phyloP scores from a whole-genome alignment of 2,113 vertebrate species.

The Theristicus caerulescens region DNA sequence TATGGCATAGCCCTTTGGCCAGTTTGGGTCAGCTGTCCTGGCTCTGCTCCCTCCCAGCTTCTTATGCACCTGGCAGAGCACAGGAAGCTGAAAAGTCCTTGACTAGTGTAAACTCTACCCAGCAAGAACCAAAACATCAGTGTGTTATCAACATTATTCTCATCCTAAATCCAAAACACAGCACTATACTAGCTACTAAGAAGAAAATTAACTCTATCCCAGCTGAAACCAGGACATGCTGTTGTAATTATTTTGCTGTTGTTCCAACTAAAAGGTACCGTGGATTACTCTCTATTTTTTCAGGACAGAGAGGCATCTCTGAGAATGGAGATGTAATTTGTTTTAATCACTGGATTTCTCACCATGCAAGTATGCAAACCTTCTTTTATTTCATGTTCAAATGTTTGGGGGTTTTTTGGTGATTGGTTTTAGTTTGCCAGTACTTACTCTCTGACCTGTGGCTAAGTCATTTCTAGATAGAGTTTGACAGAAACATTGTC shows the following conservation, averaged over 20 bases:
- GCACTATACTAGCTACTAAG: too few relatives aligned
- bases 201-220: too few relatives aligned
- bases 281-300: background rate
- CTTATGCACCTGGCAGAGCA: too few relatives aligned
- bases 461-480: background rate
- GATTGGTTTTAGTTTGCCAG: background rate
- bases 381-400: background rate
- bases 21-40: too few relatives aligned
- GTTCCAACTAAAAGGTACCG: background rate
- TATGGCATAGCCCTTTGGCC: too few relatives aligned
- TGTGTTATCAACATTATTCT: too few relatives aligned
- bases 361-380: background rate
- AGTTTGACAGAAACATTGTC: background rate
- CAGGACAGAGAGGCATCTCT: background rate
- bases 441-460: background rate
- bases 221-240: too few relatives aligned
- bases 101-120: too few relatives aligned
- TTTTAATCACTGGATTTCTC: conserved; percentile 14
- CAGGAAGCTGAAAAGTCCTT: too few relatives aligned
- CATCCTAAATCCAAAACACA: too few relatives aligned
- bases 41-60: too few relatives aligned
- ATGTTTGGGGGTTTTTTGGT: background rate
- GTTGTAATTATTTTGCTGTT: background rate
- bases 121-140: too few relatives aligned
- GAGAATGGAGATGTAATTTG: background rate